Evolutionary conservation across 2,888 invertebrate genomes (phyloP).

Genomic region (Acanthosepion lycidas): DNA sequence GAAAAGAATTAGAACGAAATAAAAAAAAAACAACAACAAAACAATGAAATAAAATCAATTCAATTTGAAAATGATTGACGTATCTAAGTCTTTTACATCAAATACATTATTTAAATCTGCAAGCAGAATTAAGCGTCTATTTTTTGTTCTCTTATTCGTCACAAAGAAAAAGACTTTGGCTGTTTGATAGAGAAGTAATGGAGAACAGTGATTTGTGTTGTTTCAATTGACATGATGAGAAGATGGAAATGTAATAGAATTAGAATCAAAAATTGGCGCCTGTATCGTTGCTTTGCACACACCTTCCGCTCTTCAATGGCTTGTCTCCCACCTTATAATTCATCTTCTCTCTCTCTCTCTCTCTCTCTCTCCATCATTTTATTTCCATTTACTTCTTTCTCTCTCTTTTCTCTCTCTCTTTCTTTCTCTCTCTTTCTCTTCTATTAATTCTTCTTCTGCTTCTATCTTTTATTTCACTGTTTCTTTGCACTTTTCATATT

Average conservation of each 20-base stretch:
- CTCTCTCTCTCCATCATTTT: background rate
- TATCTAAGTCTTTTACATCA: constrained; percentile 33
- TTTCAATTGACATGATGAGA: constrained; percentile 8
- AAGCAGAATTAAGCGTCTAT: background rate
- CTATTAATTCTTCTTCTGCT: too few species aligned
- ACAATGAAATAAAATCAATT: background rate
- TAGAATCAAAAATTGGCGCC: background rate
- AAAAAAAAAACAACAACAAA: background rate
- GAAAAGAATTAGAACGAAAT: background rate
- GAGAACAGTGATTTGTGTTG: background rate
- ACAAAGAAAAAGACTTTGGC: background rate
- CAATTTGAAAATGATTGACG: constrained; percentile 33
- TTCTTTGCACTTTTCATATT: too few species aligned
- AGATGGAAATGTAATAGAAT: background rate
- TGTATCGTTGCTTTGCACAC: background rate
- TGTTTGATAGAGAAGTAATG: background rate
- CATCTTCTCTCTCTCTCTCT: background rate
- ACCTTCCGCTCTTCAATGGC: background rate
- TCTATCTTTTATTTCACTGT: too few species aligned
- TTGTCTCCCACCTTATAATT: too few species aligned
- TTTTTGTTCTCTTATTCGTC: background rate
- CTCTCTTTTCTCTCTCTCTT: too few species aligned
- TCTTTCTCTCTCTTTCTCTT: too few species aligned
- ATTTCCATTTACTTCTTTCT: background rate
- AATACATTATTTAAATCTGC: constrained; percentile 33